Evolutionary conservation across 2,113 vertebrate genomes (phyloP), one percentile per base, ranked within the genome.

Genomic region (Xiphophorus hellerii): DNA sequence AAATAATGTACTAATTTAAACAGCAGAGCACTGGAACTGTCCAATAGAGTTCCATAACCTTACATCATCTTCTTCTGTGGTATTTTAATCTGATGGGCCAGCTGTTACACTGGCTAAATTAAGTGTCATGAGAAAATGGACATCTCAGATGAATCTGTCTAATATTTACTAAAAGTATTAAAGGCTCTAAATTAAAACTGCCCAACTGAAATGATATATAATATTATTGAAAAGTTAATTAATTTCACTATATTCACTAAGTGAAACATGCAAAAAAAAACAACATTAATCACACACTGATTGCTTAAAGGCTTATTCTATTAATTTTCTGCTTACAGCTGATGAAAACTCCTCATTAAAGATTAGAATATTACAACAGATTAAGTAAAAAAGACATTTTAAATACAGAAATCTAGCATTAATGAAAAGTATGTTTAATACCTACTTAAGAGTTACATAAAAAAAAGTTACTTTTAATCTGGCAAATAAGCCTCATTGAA

Each of bases 1-100:
- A 69, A 27, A 22, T 11, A 51, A 68, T 62, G 60, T 28, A 70
- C 30, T 28, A 3, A 13, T 44, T 44, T 35, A 1, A 13, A 35
- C 31, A 29, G 28, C 14, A 15, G 28, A 66, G 25, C 62, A 1
- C 58, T 76, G 69, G 4, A 22, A 7, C 66, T 29, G 67, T 76
- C 71, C 74, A 83, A 37, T 27, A 76, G 76, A 30, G 65, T 91
- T 91, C 66, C 90, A 78, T 31, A 69, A 51, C 51, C 61, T 92
- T 89, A 76, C 89, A 92, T 91, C 88, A 90, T 87, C 85, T 78
- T 80, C 27, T 42, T 80, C 31, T 42, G 76, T 66, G 39, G 35
- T 27, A 39, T 29, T 75, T 66, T 72, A 71, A 62, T 33, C 39
- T 48, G 28, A 54, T 37, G 39, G n/a, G 54, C 33, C 62, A 48